Percentiles rank a stretch among this genome's conserved stretches.
These are phyloP conservation scores for Tyto alba DNA, from an alignment of 2,113 vertebrate genomes.

Conservation along the genomic window DNA sequence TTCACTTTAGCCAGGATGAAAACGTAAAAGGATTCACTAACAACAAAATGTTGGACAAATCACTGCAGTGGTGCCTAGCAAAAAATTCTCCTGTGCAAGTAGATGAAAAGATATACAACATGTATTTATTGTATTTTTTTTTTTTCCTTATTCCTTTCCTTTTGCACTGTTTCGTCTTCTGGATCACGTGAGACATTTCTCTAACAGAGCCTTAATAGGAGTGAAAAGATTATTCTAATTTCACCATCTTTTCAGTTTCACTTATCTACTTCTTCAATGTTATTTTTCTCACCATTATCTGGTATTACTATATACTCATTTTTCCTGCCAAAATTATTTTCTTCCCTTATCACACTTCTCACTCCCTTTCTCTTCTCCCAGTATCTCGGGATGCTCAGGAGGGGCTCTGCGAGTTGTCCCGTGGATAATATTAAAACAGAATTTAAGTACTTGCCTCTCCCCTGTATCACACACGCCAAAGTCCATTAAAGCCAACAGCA, in stretches of 20 bases:
- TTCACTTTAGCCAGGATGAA: not conserved
- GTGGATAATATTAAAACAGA: not conserved
- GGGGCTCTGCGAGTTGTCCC: not conserved
- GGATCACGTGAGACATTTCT: not conserved
- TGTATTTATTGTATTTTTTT: not conserved
- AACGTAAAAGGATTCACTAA: not conserved
- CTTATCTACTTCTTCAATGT: not conserved
- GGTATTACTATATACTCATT: not conserved
- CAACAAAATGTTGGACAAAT: not conserved
- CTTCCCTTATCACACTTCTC: not conserved
- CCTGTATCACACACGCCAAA: not conserved
- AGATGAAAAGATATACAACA: not conserved
- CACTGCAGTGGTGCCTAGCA: not conserved
- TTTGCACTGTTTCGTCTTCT: not conserved
- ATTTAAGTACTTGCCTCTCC: not conserved
- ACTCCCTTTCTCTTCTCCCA: not conserved
- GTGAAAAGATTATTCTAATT: not conserved
- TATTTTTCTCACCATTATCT: not conserved
- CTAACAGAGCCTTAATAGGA: not conserved
- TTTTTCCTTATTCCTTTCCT: not conserved
- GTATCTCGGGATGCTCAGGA: not conserved
- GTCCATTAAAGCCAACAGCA: not conserved
- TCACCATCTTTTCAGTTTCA: not conserved
- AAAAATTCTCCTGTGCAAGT: not conserved
- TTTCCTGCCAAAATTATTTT: not conserved